These are phyloP conservation scores for Stomorhina lunata DNA, from an alignment of 2,888 invertebrate genomes.

Conservation along the genomic window DNA sequence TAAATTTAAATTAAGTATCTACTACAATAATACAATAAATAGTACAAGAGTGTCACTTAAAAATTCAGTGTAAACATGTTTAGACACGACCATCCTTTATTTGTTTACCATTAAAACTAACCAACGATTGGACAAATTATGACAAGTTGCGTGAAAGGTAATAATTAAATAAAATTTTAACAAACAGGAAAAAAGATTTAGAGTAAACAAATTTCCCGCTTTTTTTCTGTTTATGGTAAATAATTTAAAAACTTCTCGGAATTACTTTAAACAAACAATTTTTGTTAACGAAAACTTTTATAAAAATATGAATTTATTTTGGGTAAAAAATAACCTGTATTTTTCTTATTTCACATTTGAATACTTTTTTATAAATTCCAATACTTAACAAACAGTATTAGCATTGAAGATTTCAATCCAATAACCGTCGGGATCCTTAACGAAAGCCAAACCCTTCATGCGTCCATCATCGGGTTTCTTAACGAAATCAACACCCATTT, in stretches of 20 bases:
- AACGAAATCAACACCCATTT: conserved; percentile 91
- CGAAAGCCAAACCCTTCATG: conserved; percentile 96
- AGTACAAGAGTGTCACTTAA: conserved; percentile 9
- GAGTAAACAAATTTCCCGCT: too few species aligned
- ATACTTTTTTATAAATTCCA: neutral
- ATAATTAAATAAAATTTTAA: conserved; percentile 12
- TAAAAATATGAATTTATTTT: neutral
- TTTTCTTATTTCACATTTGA: neutral
- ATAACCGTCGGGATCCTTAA: conserved; percentile 97
- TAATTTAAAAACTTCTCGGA: too few species aligned
- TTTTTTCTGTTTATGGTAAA: too few species aligned
- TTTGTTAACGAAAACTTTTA: neutral
- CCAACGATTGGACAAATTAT: conserved; percentile 21
- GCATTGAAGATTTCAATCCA: conserved; percentile 95
- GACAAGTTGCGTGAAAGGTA: conserved; percentile 32
- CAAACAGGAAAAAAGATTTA: neutral
- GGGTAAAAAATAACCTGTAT: neutral
- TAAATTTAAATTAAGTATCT: conserved; percentile 39
- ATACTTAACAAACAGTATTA: conserved; percentile 70
- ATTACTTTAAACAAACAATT: too few species aligned
- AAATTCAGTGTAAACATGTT: conserved; percentile 38
- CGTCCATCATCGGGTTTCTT: conserved; percentile 95
- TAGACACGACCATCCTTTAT: conserved; percentile 26
- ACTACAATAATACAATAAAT: too few species aligned
- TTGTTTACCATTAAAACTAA: conserved; percentile 53